A percentile compares a stretch with the other conserved stretches of the same genome.
phyloP scores from a whole-genome alignment of 1,140 invertebrate genomes.

The Zaprionus africanus region DNA sequence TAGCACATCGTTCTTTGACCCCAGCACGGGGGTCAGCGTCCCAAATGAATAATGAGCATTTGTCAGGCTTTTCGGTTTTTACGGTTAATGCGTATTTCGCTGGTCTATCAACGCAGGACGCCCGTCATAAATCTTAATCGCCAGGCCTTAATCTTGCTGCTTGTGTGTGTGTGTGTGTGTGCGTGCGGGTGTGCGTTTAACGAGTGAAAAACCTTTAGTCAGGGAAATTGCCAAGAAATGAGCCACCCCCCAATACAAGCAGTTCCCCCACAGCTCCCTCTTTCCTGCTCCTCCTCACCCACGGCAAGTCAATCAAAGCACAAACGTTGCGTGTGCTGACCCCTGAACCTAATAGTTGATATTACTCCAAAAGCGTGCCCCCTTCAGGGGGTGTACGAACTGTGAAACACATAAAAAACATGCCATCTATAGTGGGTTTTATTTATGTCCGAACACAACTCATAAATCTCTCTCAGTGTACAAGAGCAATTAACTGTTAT shows the following conservation, averaged over 20 bases:
- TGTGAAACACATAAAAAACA: constrained; percentile 15
- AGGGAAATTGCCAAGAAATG: constrained; percentile 23
- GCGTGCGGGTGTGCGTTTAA: background rate
- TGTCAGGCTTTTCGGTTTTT: constrained; percentile 51
- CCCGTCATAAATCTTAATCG: constrained; percentile 73
- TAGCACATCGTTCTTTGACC: constrained; percentile 56
- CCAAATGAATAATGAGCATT: constrained; percentile 60
- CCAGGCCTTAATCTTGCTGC: constrained; percentile 29
- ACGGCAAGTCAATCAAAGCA: constrained; percentile 34
- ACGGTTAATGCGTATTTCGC: constrained; percentile 42
- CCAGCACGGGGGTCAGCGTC: constrained; percentile 47
- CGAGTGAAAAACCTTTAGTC: constrained; percentile 19
- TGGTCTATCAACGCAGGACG: constrained; percentile 16
- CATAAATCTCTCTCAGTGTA: background rate
- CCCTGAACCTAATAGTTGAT: constrained; percentile 23
- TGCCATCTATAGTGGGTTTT: constrained; percentile 7
- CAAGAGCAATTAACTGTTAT: background rate
- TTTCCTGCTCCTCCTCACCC: background rate
- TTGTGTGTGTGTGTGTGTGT: background rate
- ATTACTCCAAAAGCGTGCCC: background rate
- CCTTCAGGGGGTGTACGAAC: background rate
- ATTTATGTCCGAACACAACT: background rate
- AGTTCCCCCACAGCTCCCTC: background rate
- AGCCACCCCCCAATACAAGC: background rate
- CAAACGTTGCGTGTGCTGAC: constrained; percentile 37